Evolutionary conservation across 2,113 vertebrate species (phyloP), one percentile per base, ranked within the genome.

Genomic region (Trinectes maculatus): DNA sequence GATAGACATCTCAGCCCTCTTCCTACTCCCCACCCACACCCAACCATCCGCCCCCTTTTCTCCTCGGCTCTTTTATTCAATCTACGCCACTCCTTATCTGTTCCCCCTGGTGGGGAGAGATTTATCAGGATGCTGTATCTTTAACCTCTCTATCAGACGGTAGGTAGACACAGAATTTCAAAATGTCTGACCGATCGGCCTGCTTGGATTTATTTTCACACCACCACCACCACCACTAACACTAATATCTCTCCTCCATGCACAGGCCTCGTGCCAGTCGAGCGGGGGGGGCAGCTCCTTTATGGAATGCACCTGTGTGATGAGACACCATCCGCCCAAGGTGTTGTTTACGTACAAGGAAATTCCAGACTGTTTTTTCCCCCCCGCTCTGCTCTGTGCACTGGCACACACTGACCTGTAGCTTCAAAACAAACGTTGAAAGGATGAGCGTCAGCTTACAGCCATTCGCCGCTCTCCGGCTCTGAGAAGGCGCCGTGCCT

Each of bases 1-100:
- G 95, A 98, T 97, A 96, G 96, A 98, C 96, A 96, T 98, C 95
- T 96, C 95, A 95, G 95, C 94, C 94, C 94, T 61, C 77, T 59
- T 39, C 62, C 70, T 37, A 29, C 29, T 7, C 31, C 74, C 22
- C 60, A 11, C 42, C 40, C 34, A 34, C 34, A 34, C 48, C 46
- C 63, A 47, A 59, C 47, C 49, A 68, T 65, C 71, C 72, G 55
- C 60, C 63, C 57, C 42, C 34, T 71, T 37, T 83, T 74, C 78
- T 79, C 80, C 61, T 51, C 66, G 37, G 47, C 77, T 73, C 80
- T 90, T 87, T 83, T 87, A 87, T 91, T 91, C 95, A 96, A 96
- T 98, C 94, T 94, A 92, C 89, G 89, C 91, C 89, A 91, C 92
- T 94, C 93, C 93, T 95, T 94, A 96, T 96, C 95, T 87, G 86